Base-by-base conservation (phyloP, 2,888 invertebrate species). In the Anthophora plumipes region DNA sequence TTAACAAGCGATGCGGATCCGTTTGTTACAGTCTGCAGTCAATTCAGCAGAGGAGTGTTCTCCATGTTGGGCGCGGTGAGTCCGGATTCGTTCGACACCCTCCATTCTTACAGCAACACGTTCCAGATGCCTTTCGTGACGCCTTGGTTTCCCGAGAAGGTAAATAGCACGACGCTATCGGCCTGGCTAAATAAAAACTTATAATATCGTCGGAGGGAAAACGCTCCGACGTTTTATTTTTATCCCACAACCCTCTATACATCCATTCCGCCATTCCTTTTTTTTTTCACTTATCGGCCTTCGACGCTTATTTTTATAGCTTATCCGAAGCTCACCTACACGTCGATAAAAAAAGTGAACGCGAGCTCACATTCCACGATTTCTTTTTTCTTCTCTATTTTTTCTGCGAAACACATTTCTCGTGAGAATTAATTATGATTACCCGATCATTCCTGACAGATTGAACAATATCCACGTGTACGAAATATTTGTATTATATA, bases 51-150 rank as follows among this genome's bases (percentile, higher is more conserved):
- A 83, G 98, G 98, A 55, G 98, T 98, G 70, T 97, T 96, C 91
- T 96, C 98, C 0, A 97, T 98, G 97, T 94, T 98, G 87, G 98
- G 98, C 9, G 98, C 98, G 12, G 98, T 98, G 59, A 97, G 97
- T 69, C 97, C 98, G 52, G 98, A 98, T 92, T 98, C 98, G n/a
- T 98, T 98, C 93, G 98, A 98, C 94, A 98, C 98, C 7, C 95
- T 98, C 68, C 98, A 98, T 93, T 98, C 98, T 25, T 98, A 98
- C 94, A 97, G 97, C 91, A 98, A 98, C 94, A 98, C 98, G 67
- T 98, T 98, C 93, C 98, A 98, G 94, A 97, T 98, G 97, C 98
- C 98, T 52, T 98, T 98, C 93, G 96, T 98, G 82, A 98, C 98
- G 60, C 98, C 98, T 17, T 98, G 98, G 97, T 98, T 98, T 92